Base-by-base conservation (phyloP, 1,140 invertebrate species). In the Drosophila kohkoa region DNA sequence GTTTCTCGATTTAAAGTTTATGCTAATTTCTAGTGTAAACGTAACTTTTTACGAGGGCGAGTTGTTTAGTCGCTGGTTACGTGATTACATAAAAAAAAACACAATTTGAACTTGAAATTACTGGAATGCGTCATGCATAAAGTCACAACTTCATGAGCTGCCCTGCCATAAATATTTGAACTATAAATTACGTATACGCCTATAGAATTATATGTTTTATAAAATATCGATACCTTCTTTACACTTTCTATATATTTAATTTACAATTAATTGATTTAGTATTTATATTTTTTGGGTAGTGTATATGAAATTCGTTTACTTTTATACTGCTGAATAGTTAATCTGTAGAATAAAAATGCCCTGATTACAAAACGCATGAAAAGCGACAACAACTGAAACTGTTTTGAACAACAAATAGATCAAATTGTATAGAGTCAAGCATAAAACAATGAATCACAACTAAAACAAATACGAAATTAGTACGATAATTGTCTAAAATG, bases 61-160 rank as follows among this genome's bases (percentile, higher is more conserved):
- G 15, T 57, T 41, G 54, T 11, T 41, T 38, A 77, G 75, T 82
- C 60, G 67, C 49, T 66, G 67, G 43, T 86, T 86, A 86, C 82
- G 82, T 86, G 82, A 81, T 86, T 86, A 75, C 78, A 86, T 86
- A 81, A 85, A 83, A 75, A 79, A 54, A 86, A 83, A 75, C 73
- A 54, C 54, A 57, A 81, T 81, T 81, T 86, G 82, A 81, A 81
- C 82, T 86, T 86, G 82, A 86, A 86, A 81, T 75, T 48, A 71
- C 60, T 70, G 62, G 2, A 78, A 78, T 85, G 78, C 82, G 75
- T 78, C 82, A 85, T 85, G 78, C 82, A 85, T 66, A 60, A 67
- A 55, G 38, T 43, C 51, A 30, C 46, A 67, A 38, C 63, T 63
- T 51, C 30, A 20, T 28, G 30, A 10, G n/a, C 45, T 69, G 41